phyloP scores from a whole-genome alignment of 2,888 invertebrate species.

The Melanostoma scalare region DNA sequence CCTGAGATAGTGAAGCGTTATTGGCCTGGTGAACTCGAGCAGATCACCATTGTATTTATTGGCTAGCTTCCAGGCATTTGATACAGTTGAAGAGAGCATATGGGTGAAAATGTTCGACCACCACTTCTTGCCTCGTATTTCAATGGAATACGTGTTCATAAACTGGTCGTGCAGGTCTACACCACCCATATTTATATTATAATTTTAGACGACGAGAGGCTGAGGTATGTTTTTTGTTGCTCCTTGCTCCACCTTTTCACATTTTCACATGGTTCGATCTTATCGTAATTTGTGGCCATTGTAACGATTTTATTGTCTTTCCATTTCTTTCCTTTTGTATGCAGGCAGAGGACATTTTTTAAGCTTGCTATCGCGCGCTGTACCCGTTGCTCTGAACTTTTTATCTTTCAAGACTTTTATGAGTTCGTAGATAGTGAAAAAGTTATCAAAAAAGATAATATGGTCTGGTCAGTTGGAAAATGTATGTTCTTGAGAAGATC shows the following conservation, averaged over 20 bases:
- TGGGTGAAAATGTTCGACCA: too few relatives aligned
- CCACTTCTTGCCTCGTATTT: too few relatives aligned
- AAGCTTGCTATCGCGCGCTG: constrained; percentile 1
- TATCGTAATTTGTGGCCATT: constrained; percentile 28
- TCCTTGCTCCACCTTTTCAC: constrained; percentile 21
- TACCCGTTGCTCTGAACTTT: constrained; percentile 12
- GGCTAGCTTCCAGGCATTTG: too few relatives aligned
- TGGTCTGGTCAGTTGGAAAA: constrained; percentile 6
- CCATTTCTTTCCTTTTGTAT: constrained; percentile 31
- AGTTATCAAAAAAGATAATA: constrained; percentile 52
- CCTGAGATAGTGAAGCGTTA: too few relatives aligned
- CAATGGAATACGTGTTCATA: too few relatives aligned
- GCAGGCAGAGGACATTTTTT: constrained; percentile 31
- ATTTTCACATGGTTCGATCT: constrained; percentile 8
- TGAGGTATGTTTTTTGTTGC: constrained; percentile 3
- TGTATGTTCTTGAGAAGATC: too few relatives aligned
- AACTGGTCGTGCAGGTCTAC: too few relatives aligned
- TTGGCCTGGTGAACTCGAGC: too few relatives aligned
- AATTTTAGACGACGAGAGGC: neutral
- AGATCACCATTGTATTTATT: too few relatives aligned
- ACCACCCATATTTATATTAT: too few relatives aligned
- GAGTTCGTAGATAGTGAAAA: constrained; percentile 37
- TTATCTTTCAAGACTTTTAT: constrained; percentile 10
- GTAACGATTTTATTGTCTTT: constrained; percentile 30
- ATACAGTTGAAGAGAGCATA: too few relatives aligned